phyloP scores from a whole-genome alignment of 2,797 vertebrate genomes.

The Anguilla anguilla region DNA sequence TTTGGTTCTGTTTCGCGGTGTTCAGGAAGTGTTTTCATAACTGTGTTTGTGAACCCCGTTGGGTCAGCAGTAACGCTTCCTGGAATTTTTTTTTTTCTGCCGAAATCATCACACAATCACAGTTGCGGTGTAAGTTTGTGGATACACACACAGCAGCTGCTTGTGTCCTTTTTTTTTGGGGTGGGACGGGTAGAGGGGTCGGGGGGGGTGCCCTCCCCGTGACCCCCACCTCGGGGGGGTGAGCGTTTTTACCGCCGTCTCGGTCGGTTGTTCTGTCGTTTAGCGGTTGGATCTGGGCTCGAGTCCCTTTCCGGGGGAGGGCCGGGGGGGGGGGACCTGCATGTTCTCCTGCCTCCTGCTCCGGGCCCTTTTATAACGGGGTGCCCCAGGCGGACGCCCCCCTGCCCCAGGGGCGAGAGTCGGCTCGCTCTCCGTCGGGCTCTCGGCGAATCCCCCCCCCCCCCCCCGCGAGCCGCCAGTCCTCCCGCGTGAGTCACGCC shows the following conservation, averaged over 20 bases:
- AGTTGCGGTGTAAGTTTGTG: neutral
- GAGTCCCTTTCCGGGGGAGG: neutral
- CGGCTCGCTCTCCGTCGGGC: no score
- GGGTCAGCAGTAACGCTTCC: neutral
- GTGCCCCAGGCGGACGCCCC: neutral
- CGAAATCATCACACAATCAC: no score
- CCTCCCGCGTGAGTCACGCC: constrained; percentile 45
- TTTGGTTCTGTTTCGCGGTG: neutral
- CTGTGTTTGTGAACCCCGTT: neutral
- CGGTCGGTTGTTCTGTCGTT: neutral
- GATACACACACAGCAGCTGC: neutral
- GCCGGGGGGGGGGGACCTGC: no score
- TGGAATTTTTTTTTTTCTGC: neutral
- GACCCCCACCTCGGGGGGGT: no score
- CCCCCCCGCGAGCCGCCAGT: neutral
- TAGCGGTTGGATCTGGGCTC: neutral
- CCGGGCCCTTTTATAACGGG: neutral
- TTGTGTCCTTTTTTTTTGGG: neutral
- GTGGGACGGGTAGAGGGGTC: no score
- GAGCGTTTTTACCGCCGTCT: no score
- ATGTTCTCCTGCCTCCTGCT: neutral
- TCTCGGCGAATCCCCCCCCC: neutral
- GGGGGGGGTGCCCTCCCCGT: no score
- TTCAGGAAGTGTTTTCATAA: neutral
- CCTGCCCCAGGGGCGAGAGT: no score